These are phyloP conservation scores for Drosophila bunnanda DNA, from an alignment of 2,888 invertebrate genomes.

Conservation along the genomic window DNA sequence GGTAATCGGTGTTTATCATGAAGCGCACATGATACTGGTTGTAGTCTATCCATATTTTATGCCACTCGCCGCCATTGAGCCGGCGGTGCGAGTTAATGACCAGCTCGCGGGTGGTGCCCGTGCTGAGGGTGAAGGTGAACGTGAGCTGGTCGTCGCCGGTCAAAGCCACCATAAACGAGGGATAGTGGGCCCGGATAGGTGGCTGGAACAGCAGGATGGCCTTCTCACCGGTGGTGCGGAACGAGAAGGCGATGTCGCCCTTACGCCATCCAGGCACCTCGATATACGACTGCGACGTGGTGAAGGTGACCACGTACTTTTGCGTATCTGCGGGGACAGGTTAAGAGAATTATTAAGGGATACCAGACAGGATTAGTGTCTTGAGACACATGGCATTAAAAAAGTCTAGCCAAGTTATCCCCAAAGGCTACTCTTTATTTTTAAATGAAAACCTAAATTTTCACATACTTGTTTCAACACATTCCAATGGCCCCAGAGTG, in stretches of 20 bases:
- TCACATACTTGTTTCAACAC: constrained; percentile 95
- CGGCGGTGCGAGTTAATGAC: constrained; percentile 92
- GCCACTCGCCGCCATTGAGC: constrained; percentile 97
- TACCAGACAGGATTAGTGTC: constrained; percentile 19
- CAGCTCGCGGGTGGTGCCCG: constrained; percentile 91
- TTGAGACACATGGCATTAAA: background rate
- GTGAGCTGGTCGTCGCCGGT: constrained; percentile 94
- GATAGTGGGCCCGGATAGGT: constrained; percentile 94
- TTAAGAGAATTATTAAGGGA: constrained; percentile 10
- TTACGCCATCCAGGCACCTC: constrained; percentile 97
- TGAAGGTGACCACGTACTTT: constrained; percentile 96
- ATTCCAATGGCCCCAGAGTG: constrained; percentile 95
- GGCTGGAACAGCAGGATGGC: constrained; percentile 96
- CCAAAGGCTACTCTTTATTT: background rate
- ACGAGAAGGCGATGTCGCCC: constrained; percentile 96
- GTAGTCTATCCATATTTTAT: constrained; percentile 97
- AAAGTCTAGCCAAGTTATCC: background rate
- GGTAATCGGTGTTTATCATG: constrained; percentile 95
- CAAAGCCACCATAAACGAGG: constrained; percentile 95
- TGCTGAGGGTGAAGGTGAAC: constrained; percentile 95
- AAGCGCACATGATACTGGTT: constrained; percentile 96
- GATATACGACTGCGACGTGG: constrained; percentile 95
- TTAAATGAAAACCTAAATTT: background rate
- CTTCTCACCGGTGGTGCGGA: constrained; percentile 95
- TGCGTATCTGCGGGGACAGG: constrained; percentile 90